Evolutionary conservation across 2,797 vertebrate species (phyloP), one percentile per base, ranked within the genome.

Genomic region (Pyrocephalus nanus): DNA sequence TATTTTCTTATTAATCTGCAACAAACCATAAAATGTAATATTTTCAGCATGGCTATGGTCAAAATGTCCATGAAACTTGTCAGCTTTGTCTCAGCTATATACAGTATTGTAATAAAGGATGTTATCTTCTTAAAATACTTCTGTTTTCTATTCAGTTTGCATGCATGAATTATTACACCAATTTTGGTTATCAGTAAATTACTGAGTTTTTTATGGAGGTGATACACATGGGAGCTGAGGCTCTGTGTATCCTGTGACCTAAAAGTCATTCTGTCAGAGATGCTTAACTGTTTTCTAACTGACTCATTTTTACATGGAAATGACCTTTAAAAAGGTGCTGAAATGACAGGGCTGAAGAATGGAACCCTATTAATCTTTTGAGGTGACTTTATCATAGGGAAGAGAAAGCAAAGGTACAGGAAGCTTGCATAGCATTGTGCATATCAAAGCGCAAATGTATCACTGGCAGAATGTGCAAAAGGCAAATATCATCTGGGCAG

Each of bases 1-100:
- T 76, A 79, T 96, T 96, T 97, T 93, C 57, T 95, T 90, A 86
- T 93, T 95, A 95, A 93, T 97, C 85, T 89, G 71, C 15, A 48
- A 79, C 72, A 96, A 94, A 95, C 47, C 54, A 88, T 87, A 89
- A 95, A 88, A 96, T 86, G 32, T 66, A 65, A n/a, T 89, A 85
- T 95, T 96, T 96, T 95, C 38, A 81, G 62, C 72, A 61, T 82
- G 75, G 66, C 72, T 81, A 55, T 85, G 43, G 51, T 64, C 29
- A 82, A 88, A 93, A 93, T 40, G 72, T 8, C 85, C 69, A 27
- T 72, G 81, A 96, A 96, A 95, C 67, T 83, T 77, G 51, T 72
- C 84, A 47, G 27, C 25, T 92, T 94, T 95, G 62, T 95, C 58
- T 93, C 36, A 13, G 36, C 42, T 53, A 15, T 43, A 74, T 54